These are phyloP conservation scores for Drosophila quadrilineata DNA, from an alignment of 1,140 invertebrate genomes.

Conservation along the genomic window DNA sequence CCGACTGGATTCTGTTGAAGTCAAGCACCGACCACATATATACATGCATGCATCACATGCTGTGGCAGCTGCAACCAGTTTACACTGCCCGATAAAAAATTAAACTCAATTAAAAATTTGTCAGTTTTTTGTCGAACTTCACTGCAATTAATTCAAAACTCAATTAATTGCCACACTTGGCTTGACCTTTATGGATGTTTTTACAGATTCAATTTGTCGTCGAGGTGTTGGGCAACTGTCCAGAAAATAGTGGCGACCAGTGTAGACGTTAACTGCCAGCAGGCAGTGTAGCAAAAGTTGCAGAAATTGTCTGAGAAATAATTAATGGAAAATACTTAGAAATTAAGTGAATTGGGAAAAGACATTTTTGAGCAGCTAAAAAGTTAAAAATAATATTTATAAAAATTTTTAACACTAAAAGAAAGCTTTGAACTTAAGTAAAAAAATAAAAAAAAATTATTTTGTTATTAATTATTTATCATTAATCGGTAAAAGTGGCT, in stretches of 20 bases:
- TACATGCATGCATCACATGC: constrained; percentile 3
- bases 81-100: constrained; percentile 42
- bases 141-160: constrained; percentile 43
- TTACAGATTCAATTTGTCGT: constrained; percentile 50
- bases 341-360: no score
- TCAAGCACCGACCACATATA: no score
- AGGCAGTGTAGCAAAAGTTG: constrained; percentile 11
- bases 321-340: no score
- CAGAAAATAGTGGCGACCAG: constrained; percentile 6
- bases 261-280: constrained; percentile 8
- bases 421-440: no score
- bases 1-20: no score
- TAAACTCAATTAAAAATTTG: constrained; percentile 54
- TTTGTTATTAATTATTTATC: no score
- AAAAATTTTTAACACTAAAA: no score
- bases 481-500: no score
- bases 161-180: constrained; percentile 42
- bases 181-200: constrained; percentile 50
- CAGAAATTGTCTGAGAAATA: no score
- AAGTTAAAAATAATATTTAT: no score
- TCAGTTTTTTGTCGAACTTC: constrained; percentile 39
- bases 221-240: constrained; percentile 4
- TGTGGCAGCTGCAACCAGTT: constrained; percentile 16
- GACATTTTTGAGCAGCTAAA: no score
- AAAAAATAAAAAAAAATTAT: no score